These are phyloP conservation scores for Syngnathus floridae DNA, from an alignment of 2,113 vertebrate genomes.

Conservation along the genomic window DNA sequence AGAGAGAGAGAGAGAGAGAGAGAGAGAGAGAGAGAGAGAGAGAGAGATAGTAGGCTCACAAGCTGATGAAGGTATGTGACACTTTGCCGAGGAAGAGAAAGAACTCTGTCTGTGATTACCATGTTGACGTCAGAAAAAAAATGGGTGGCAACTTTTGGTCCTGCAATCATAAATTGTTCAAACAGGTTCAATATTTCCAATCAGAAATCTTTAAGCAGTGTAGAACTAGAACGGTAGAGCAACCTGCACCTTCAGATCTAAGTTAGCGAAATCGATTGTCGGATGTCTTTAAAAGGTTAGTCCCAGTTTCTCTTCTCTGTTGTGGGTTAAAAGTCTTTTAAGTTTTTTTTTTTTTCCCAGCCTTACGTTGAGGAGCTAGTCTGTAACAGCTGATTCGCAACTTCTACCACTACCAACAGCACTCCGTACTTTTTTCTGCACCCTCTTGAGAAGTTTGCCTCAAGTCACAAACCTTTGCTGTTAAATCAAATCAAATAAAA, in stretches of 20 bases:
- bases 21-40: too few relatives aligned
- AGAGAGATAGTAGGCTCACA: conserved; percentile 30
- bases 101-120: conserved; percentile 27
- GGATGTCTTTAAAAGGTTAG: background rate
- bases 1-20: too few relatives aligned
- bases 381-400: too few relatives aligned
- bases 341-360: too few relatives aligned
- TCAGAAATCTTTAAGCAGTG: background rate
- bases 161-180: background rate
- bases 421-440: too few relatives aligned
- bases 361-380: too few relatives aligned
- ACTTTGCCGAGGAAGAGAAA: conserved; percentile 51
- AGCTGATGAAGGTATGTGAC: conserved; percentile 46
- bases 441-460: too few relatives aligned
- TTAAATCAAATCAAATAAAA: too few relatives aligned
- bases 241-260: background rate
- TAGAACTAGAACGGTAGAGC: background rate
- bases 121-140: background rate
- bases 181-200: background rate
- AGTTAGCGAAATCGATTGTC: background rate
- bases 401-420: too few relatives aligned
- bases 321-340: too few relatives aligned
- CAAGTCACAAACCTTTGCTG: too few relatives aligned
- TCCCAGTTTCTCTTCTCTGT: too few relatives aligned
- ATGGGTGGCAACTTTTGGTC: background rate